Percentiles rank a stretch among this genome's conserved stretches.
These are phyloP conservation scores for Eupithecia exiguata DNA, from an alignment of 2,888 invertebrate genomes.

Conservation along the genomic window DNA sequence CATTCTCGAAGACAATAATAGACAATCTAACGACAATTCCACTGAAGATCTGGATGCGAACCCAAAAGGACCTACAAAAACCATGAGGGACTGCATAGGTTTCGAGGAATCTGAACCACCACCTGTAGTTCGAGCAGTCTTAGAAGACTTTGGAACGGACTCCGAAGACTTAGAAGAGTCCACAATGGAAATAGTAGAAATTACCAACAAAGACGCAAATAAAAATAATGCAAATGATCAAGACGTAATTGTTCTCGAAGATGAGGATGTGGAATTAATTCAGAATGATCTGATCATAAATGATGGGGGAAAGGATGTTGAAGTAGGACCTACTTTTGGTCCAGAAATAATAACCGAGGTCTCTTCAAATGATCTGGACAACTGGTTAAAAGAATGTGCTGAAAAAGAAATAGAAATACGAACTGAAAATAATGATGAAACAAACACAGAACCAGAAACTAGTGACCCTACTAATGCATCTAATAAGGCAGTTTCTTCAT, in stretches of 20 bases:
- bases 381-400: constrained; percentile 22
- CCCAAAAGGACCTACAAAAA: constrained; percentile 56
- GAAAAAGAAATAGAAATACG: constrained; percentile 9
- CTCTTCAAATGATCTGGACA: constrained; percentile 13
- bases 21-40: constrained; percentile 56
- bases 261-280: constrained; percentile 19
- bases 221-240: constrained; percentile 36
- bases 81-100: constrained; percentile 65
- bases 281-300: constrained; percentile 13
- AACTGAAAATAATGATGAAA: constrained; percentile 6
- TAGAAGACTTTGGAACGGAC: constrained; percentile 70
- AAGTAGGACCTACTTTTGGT: constrained; percentile 15
- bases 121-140: constrained; percentile 65
- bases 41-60: constrained; percentile 63
- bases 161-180: constrained; percentile 51
- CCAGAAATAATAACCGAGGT: constrained; percentile 20
- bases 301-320: constrained; percentile 20
- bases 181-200: constrained; percentile 54
- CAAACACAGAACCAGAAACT: constrained; percentile 1
- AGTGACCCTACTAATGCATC: not conserved
- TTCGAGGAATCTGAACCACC: constrained; percentile 63
- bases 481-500: constrained; percentile 4
- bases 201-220: constrained; percentile 34
- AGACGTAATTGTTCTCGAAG: constrained; percentile 33
- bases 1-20: constrained; percentile 48